Conservation (phyloP, 2,888 invertebrate species). For the Hoplodrina blanda region DNA sequence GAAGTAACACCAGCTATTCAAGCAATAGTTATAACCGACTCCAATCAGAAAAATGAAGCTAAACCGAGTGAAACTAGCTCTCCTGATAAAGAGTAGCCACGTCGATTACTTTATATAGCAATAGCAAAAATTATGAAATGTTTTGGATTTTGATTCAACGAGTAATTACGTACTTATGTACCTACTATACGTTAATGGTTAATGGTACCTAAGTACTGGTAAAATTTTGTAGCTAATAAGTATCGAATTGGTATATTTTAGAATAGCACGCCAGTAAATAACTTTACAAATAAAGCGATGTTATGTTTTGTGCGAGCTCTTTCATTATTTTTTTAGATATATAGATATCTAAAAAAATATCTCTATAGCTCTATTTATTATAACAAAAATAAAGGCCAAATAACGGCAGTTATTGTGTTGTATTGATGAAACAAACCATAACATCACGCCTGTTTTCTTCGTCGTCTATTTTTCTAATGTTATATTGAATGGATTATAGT, state of each 20-base stretch:
- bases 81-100: not conserved
- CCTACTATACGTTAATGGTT: no score
- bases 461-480: no score
- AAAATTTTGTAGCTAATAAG: not conserved
- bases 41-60: not conserved
- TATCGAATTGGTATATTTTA: not conserved
- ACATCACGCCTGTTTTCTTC: no score
- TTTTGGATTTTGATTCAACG: not conserved
- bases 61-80: not conserved
- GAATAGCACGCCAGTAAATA: not conserved
- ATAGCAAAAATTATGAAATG: not conserved
- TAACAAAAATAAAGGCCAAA: no score
- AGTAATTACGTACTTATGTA: no score
- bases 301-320: not conserved
- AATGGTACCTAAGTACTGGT: no score
- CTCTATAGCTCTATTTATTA: no score
- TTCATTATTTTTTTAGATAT: slow-evolving; percentile 7
- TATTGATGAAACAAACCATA: no score
- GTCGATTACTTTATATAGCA: not conserved
- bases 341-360: no score
- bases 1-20: slow-evolving; percentile 11
- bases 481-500: no score
- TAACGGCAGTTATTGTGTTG: no score
- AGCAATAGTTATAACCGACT: not conserved
- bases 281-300: slow-evolving; percentile 8